Evolutionary conservation across 2,113 vertebrate genomes (phyloP).

Genomic region (Megaceryle maxima): DNA sequence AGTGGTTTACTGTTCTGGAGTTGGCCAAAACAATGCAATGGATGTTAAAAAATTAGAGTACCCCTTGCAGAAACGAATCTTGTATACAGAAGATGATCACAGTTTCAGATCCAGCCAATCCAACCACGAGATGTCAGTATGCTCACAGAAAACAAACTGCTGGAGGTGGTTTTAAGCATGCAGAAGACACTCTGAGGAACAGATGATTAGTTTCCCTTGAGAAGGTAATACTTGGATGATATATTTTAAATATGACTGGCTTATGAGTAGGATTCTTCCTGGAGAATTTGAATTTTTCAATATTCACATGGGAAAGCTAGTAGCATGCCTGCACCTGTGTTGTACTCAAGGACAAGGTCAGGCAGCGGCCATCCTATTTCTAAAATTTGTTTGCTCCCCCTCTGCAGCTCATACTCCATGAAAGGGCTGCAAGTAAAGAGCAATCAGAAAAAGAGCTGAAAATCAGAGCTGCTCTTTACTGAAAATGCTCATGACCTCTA

Average conservation of each 20-base stretch:
- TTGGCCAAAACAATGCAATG: not conserved
- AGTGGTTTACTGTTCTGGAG: not conserved
- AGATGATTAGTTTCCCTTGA: not conserved
- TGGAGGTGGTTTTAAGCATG: not conserved
- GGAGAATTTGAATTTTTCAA: not conserved
- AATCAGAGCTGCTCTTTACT: not conserved
- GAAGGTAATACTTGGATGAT: not conserved
- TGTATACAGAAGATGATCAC: not conserved
- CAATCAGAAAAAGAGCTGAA: not conserved
- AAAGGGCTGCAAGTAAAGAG: not conserved
- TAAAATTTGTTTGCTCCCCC: not conserved
- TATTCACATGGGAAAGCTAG: not conserved
- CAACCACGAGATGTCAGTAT: constrained; percentile 72
- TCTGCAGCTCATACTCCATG: not conserved
- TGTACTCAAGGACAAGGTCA: not conserved
- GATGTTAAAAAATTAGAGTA: not conserved
- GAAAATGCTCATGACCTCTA: not conserved
- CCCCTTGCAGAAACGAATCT: not conserved
- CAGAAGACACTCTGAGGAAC: not conserved
- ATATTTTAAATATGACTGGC: not conserved
- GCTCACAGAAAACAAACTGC: not conserved
- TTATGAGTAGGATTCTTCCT: not conserved
- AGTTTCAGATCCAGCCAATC: constrained; percentile 27
- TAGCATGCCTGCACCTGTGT: not conserved
- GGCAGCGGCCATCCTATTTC: not conserved